A percentile compares a stretch with the other conserved stretches of the same genome.
These are phyloP conservation scores for Etheostoma cragini DNA, from an alignment of 2,113 vertebrate genomes.

Conservation along the genomic window DNA sequence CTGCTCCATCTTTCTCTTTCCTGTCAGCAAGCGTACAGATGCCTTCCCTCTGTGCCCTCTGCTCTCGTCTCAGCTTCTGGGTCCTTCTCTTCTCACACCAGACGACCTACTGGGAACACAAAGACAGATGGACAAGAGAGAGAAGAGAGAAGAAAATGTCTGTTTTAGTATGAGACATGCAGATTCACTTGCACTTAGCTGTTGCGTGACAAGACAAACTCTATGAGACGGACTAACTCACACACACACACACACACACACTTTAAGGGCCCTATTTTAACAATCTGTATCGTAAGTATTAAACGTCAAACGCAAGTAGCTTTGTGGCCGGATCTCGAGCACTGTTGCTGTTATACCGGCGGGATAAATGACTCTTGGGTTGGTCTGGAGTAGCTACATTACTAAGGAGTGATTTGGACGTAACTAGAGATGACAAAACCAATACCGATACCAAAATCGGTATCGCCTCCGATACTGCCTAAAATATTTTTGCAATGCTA, in stretches of 20 bases:
- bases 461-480: no score
- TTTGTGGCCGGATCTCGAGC: no score
- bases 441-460: no score
- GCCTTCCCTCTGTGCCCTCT: constrained; percentile 75
- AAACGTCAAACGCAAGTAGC: no score
- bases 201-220: constrained; percentile 41
- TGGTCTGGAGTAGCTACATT: no score
- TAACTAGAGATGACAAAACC: no score
- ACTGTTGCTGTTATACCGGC: no score
- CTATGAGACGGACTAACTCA: neutral
- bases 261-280: no score
- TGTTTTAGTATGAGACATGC: constrained; percentile 28
- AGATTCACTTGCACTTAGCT: constrained; percentile 29
- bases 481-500: no score
- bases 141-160: neutral
- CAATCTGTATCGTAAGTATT: no score
- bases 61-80: constrained; percentile 77
- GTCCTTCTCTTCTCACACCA: constrained; percentile 80
- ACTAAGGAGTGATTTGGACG: no score
- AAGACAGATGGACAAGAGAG: constrained; percentile 8
- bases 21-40: constrained; percentile 73
- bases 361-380: no score
- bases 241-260: neutral
- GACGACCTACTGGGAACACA: constrained; percentile 83
- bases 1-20: constrained; percentile 69